phyloP scores from a whole-genome alignment of 2,797 vertebrate genomes.

The Pantherophis alleghaniensis region DNA sequence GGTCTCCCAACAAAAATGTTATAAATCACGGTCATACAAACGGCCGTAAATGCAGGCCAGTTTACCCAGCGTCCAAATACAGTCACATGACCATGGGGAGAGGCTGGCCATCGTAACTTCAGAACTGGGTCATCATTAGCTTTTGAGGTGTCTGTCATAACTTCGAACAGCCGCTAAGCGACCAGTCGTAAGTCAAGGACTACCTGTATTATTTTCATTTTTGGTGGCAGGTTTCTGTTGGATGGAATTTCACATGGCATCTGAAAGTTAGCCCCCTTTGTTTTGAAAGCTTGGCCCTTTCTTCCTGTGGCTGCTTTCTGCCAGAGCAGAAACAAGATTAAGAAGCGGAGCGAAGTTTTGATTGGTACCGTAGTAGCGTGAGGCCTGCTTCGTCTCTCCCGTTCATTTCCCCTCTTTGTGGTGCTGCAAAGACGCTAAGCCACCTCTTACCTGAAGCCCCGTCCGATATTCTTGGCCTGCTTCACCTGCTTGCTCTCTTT shows the following conservation, averaged over 20 bases:
- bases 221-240: neutral
- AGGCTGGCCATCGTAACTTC: neutral
- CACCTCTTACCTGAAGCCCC: neutral
- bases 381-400: neutral
- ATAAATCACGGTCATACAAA: neutral
- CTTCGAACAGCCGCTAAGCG: neutral
- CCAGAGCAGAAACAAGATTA: neutral
- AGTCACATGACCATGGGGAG: neutral
- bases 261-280: neutral
- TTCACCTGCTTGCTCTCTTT: fast-evolving
- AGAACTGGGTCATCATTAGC: neutral
- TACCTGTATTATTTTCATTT: neutral
- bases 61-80: neutral
- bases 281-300: neutral
- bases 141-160: neutral
- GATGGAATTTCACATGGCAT: neutral
- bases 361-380: neutral
- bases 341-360: neutral
- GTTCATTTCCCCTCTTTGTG: neutral
- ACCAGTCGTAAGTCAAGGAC: neutral
- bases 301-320: neutral
- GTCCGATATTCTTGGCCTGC: neutral
- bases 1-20: neutral
- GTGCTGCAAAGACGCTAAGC: neutral
- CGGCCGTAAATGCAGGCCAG: neutral